Conservation (phyloP, 2,113 vertebrate species). For the Gallinago undulata region DNA sequence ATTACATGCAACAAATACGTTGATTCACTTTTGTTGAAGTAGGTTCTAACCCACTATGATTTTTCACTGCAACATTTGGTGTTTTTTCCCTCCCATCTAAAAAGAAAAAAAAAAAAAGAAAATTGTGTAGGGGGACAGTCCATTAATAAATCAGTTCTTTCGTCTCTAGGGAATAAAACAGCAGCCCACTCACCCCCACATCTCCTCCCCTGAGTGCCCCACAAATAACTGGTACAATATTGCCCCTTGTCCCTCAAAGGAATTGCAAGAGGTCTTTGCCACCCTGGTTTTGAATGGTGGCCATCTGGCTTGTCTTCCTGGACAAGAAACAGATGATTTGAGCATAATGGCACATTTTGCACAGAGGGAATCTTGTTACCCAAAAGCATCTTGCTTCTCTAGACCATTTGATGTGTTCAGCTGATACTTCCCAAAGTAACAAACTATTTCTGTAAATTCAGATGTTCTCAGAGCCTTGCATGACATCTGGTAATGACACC, state of each 20-base stretch:
- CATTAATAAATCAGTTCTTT: background rate
- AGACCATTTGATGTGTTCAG: background rate
- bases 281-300: background rate
- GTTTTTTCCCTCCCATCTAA: background rate
- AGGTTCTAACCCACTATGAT: rapidly evolving
- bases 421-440: background rate
- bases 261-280: background rate
- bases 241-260: background rate
- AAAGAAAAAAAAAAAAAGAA: background rate
- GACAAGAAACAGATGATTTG: background rate
- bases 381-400: background rate
- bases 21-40: background rate
- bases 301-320: background rate
- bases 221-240: background rate
- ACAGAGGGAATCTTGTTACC: background rate
- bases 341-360: background rate
- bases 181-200: background rate
- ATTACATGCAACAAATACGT: background rate
- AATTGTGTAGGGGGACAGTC: background rate
- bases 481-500: rapidly evolving
- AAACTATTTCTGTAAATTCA: background rate
- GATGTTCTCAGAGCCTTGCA: background rate
- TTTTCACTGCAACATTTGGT: background rate
- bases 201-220: background rate
- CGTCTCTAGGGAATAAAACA: background rate